These are phyloP conservation scores for Heliconius charithonia DNA, from an alignment of 2,888 invertebrate species.

Conservation along the genomic window DNA sequence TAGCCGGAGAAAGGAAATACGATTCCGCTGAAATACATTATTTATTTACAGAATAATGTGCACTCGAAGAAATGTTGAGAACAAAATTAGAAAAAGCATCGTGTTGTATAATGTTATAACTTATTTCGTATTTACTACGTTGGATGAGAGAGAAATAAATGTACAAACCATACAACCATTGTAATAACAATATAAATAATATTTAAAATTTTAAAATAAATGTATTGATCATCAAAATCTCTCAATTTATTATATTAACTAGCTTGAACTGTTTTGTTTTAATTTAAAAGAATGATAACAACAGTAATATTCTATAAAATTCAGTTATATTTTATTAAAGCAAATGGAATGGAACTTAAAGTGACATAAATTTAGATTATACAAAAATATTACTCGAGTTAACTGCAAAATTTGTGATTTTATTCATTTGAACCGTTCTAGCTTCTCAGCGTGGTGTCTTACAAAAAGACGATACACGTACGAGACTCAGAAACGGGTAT, in stretches of 20 bases:
- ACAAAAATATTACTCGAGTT: slow-evolving; percentile 10
- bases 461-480: slow-evolving; percentile 46
- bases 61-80: slow-evolving; percentile 22
- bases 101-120: not conserved
- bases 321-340: no score
- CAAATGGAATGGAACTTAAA: not conserved
- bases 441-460: slow-evolving; percentile 33
- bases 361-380: not conserved
- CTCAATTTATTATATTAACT: not conserved
- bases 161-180: not conserved
- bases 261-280: not conserved
- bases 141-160: not conserved
- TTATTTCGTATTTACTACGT: not conserved
- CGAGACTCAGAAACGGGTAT: slow-evolving; percentile 64
- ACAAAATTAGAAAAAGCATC: slow-evolving; percentile 14
- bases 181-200: not conserved
- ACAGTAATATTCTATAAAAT: not conserved
- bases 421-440: slow-evolving; percentile 7
- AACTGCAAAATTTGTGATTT: slow-evolving; percentile 17
- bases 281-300: not conserved
- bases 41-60: slow-evolving; percentile 38
- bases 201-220: not conserved
- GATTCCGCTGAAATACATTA: slow-evolving; percentile 42
- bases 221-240: not conserved
- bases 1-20: slow-evolving; percentile 41